Conservation (phyloP, 2,888 invertebrate species). For the Andrena haemorrhoa region DNA sequence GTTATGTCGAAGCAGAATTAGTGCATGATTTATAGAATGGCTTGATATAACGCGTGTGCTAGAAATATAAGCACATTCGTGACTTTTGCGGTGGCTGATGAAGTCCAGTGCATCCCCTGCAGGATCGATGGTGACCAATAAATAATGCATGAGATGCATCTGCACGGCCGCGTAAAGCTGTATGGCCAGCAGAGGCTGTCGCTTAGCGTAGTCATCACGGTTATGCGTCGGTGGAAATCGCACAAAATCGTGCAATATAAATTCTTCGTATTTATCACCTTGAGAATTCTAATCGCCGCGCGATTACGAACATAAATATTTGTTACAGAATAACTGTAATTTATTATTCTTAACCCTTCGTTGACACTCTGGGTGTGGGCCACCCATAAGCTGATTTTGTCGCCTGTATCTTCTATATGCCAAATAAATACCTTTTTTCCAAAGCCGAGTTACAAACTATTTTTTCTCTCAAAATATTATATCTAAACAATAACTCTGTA, state of each 20-base stretch:
- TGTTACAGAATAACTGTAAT: no score
- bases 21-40: neutral
- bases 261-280: no score
- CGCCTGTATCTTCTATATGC: no score
- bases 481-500: no score
- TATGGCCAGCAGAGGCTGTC: constrained; percentile 40
- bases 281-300: no score
- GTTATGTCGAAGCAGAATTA: neutral
- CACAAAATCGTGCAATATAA: neutral
- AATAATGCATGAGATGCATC: constrained; percentile 76
- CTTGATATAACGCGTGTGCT: neutral
- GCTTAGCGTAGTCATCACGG: constrained; percentile 39
- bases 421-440: no score
- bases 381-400: no score
- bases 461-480: no score
- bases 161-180: constrained; percentile 53
- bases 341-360: no score
- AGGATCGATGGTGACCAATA: constrained; percentile 65
- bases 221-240: constrained; percentile 28
- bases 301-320: no score
- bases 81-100: constrained; percentile 31
- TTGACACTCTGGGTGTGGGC: no score
- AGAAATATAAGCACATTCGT: constrained; percentile 14
- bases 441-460: no score
- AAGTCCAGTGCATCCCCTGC: constrained; percentile 42